These are phyloP conservation scores for Geophilus truncorum DNA, from an alignment of 2,888 invertebrate genomes.

Conservation along the genomic window DNA sequence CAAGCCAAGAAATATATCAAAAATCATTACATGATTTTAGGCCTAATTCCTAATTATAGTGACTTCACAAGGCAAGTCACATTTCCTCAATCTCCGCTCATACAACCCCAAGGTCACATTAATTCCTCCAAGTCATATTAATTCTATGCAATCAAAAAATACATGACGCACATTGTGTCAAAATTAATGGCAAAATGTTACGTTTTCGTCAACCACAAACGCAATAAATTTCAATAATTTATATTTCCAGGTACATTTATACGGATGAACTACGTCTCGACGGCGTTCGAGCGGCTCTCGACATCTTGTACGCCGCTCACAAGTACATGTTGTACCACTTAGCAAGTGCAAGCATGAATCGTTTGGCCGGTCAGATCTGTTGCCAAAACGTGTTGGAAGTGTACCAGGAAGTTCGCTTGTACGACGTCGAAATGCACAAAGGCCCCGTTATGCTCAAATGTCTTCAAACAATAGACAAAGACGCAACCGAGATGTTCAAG, in stretches of 20 bases:
- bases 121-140: too few relatives aligned
- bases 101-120: too few relatives aligned
- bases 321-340: slow-evolving; percentile 67
- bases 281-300: slow-evolving; percentile 61
- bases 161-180: too few relatives aligned
- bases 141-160: too few relatives aligned
- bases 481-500: slow-evolving; percentile 55
- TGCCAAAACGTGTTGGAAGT: slow-evolving; percentile 62
- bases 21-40: too few relatives aligned
- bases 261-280: slow-evolving; percentile 59
- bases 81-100: too few relatives aligned
- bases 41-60: too few relatives aligned
- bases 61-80: too few relatives aligned
- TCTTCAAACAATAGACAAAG: slow-evolving; percentile 59
- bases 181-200: too few relatives aligned
- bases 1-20: too few relatives aligned
- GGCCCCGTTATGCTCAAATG: slow-evolving; percentile 59
- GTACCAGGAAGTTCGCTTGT: slow-evolving; percentile 51
- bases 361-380: slow-evolving; percentile 61
- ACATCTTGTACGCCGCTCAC: slow-evolving; percentile 67
- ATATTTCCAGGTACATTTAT: slow-evolving; percentile 58
- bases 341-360: slow-evolving; percentile 62
- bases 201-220: too few relatives aligned
- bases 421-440: slow-evolving; percentile 42
- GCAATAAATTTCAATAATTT: too few relatives aligned